Evolutionary conservation across 2,888 invertebrate species (phyloP), one percentile per base, ranked within the genome.

Genomic region (Hirtodrosophila duncani): DNA sequence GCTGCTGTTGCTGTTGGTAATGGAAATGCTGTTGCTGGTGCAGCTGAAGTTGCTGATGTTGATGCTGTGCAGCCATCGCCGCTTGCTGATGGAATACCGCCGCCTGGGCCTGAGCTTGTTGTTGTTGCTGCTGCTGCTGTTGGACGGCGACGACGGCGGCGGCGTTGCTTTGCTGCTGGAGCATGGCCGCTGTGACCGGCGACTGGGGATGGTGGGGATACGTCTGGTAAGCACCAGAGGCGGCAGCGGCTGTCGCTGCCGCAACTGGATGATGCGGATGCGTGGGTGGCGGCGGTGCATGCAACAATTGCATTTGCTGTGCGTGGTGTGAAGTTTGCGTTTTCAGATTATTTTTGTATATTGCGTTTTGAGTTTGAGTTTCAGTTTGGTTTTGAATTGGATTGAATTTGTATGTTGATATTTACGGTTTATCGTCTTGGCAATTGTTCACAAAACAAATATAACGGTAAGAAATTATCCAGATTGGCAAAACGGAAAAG

Each of bases 251-350:
- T 49, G 70, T 48, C 55, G 68, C 46, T 60, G 74, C 67, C 53
- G 58, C 74, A 46, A 63, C 53, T 53, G 62, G 77, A 64, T 79
- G 82, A 64, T 84, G 83, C 59, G 84, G 81, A 64, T 83, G 83
- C 58, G 77, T 81, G 51, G 83, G 68, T 67, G 85, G 68, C 68
- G 85, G 84, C 67, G 83, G 72, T 70, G 85, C 83, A 78, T 85
- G 85, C 74, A 86, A 82, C 82, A 86, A 80, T 84, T 85, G 86
- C 85, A 86, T 85, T 85, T 86, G 86, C 85, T 85, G 83, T 85
- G 77, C 81, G 67, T 75, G 67, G 69, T 72, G 74, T 81, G 82
- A 70, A 64, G 63, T 39, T 39, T 18, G 56, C 67, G 64, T 63
- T 60, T 69, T 72, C 67, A 80, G 80, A 81, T 80, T 83, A 83